Evolutionary conservation across 1,140 invertebrate species (phyloP), one percentile per base, ranked within the genome.

Genomic region (Sipha flava): DNA sequence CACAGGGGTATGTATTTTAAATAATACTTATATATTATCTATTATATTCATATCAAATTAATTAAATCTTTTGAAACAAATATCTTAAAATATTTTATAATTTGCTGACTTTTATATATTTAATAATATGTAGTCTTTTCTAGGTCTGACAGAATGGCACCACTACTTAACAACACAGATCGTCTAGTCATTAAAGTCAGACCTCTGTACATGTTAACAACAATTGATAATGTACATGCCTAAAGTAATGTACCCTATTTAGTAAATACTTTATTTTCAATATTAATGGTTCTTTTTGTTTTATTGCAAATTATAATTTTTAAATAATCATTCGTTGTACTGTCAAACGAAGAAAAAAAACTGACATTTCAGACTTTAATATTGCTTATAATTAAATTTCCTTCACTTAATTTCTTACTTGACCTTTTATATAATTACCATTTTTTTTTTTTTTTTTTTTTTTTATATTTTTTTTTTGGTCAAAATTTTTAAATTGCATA

Each of bases 181-280:
- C 73, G 26, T 59, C 73, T 59, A 77, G 73, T 77, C 34, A 54
- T 77, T 57, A 77, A 77, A 59, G 52, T 77, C 73, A 77, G 73
- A 43, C 73, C 73, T 77, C 73, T 77, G 52, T 77, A 77, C 14
- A 77, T 77, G 73, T 59, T 54, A 43, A 43, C 52, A 77, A 37
- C 29, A 34, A 34, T 31, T 54, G 52, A 77, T 40, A 0, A 12
- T 40, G 49, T 57, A 37, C 49, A 57, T 7, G 21, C 29, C 16
- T 77, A 57, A 77, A 57, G 73, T 77, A 54, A 52, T 37, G 29
- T 77, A 57, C 52, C 7, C 21, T 77, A 12, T n/a, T 37, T 34
- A 31, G 70, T 75, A 77, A 54, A 77, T 59, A 77, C 59, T 23
- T 40, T 77, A 43, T n/a, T 40, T 29, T 59, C 14, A 40, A 40